Evolutionary conservation across 2,888 invertebrate genomes (phyloP).

Genomic region (Catocala sponsa): DNA sequence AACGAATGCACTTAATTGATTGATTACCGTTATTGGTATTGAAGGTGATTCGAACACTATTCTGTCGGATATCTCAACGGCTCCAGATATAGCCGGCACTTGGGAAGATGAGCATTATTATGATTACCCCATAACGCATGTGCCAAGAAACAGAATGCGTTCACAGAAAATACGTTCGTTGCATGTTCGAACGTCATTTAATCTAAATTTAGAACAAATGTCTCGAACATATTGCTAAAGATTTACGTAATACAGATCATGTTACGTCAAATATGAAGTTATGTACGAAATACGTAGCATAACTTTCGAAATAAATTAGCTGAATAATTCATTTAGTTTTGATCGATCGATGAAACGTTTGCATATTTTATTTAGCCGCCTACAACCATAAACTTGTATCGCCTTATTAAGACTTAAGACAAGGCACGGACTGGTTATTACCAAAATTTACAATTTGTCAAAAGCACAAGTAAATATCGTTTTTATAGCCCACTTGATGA

Average conservation of each 20-base stretch:
- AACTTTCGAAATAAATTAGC: background rate
- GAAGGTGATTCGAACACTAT: no score
- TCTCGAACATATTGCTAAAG: conserved; percentile 32
- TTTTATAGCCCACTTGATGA: no score
- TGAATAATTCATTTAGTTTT: background rate
- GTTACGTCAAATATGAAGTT: conserved; percentile 12
- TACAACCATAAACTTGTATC: no score
- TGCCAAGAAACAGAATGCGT: conserved; percentile 8
- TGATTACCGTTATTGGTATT: background rate
- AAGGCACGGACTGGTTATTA: no score
- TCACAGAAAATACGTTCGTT: conserved; percentile 11
- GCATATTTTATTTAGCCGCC: no score
- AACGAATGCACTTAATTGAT: no score
- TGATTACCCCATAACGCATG: background rate
- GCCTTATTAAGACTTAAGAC: no score
- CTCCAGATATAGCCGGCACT: background rate
- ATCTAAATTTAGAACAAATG: conserved; percentile 41
- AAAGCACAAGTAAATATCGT: no score
- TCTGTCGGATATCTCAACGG: no score
- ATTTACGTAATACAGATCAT: conserved; percentile 30
- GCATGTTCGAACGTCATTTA: conserved; percentile 31
- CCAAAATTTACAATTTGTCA: no score
- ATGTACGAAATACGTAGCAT: background rate
- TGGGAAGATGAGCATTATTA: background rate
- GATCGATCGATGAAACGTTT: no score